Evolutionary conservation across 2,888 invertebrate species (phyloP).

Genomic region (Timema cristinae): DNA sequence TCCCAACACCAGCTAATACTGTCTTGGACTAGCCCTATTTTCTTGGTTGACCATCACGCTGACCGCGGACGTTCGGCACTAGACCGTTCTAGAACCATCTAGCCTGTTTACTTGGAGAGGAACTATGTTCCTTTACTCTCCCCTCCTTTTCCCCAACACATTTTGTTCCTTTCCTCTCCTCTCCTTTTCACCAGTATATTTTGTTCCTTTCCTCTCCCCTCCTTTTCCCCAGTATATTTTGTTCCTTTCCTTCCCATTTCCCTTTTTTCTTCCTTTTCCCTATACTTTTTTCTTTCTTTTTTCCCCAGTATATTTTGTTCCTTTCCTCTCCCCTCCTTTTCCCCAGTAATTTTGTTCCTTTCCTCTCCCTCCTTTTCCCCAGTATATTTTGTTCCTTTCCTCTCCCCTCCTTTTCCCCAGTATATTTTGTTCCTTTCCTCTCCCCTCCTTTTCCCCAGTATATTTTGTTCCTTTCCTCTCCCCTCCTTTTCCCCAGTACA

Average conservation of each 20-base stretch:
- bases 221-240: constrained; percentile 6
- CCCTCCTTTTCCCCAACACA: not conserved
- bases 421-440: not conserved
- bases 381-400: not conserved
- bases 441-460: not conserved
- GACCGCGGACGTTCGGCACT: no score
- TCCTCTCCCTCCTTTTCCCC: not conserved
- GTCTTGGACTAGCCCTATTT: no score
- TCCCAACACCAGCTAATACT: no score
- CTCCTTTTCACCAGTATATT: not conserved
- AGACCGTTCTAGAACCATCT: no score
- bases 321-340: constrained; percentile 8
- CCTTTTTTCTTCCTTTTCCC: not conserved
- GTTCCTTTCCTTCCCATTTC: constrained; percentile 4
- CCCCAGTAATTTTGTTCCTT: not conserved
- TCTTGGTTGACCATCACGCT: no score
- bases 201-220: not conserved
- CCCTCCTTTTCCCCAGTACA: not conserved
- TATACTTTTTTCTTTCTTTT: not conserved
- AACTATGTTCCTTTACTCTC: not conserved
- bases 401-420: not conserved
- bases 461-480: not conserved
- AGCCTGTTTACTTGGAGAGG: no score
- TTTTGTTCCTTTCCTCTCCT: not conserved
- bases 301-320: not conserved